Evolutionary conservation across 2,888 invertebrate genomes (phyloP).

Genomic region (Myathropa florea): DNA sequence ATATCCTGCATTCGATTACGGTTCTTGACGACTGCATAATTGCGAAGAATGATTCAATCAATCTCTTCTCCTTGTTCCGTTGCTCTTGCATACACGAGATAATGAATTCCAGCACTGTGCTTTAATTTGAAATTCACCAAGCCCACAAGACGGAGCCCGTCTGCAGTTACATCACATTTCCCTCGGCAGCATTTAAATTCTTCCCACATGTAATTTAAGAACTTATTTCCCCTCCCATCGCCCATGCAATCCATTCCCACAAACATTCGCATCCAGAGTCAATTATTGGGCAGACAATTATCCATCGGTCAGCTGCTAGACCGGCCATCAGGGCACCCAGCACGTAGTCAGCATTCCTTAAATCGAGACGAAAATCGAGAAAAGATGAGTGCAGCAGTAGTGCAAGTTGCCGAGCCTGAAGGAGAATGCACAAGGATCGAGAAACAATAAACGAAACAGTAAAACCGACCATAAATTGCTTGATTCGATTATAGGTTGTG

Average conservation of each 20-base stretch:
- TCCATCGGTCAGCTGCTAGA: conserved; percentile 53
- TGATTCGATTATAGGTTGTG: conserved; percentile 68
- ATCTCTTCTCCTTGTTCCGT: neutral
- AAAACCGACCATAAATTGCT: conserved; percentile 65
- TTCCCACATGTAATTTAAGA: neutral
- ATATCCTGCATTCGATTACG: neutral
- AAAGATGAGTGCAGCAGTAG: conserved; percentile 7
- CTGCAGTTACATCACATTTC: neutral
- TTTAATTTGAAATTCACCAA: neutral
- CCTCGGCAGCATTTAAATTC: neutral
- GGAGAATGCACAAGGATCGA: conserved; percentile 41
- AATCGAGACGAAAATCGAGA: conserved; percentile 41
- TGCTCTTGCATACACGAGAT: neutral
- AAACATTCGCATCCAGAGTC: conserved; percentile 24
- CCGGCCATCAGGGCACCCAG: neutral
- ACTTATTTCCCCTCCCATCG: neutral
- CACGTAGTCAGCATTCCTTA: conserved; percentile 26
- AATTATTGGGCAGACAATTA: conserved; percentile 66
- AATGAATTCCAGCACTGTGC: neutral
- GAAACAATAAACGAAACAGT: conserved; percentile 65
- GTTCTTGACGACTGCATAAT: neutral
- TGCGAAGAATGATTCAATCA: neutral
- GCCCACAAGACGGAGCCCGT: neutral
- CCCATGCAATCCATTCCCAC: neutral
- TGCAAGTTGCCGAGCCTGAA: neutral